phyloP scores from a whole-genome alignment of 2,888 invertebrate genomes.

The Drosophila macrothrix region DNA sequence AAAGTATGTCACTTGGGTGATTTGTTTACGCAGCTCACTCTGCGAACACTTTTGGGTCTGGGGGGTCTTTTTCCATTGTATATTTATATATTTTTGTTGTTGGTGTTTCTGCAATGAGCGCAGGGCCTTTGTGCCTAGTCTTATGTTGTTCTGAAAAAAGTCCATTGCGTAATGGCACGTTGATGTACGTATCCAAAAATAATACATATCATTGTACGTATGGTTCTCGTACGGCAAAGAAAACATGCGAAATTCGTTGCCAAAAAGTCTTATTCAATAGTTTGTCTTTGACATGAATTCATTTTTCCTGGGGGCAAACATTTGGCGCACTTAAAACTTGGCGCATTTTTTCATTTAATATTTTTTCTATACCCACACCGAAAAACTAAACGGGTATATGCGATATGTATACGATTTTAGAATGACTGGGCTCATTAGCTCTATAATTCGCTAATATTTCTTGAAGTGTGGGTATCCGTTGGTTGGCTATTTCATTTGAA shows the following conservation, averaged over 20 bases:
- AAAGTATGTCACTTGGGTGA: conserved; percentile 77
- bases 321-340: conserved; percentile 73
- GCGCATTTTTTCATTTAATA: conserved; percentile 64
- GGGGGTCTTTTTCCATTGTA: conserved; percentile 34
- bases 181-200: conserved; percentile 31
- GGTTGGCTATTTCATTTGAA: conserved; percentile 16
- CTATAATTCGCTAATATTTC: neutral
- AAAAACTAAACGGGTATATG: neutral
- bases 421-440: neutral
- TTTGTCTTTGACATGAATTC: conserved; percentile 80
- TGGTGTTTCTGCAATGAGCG: conserved; percentile 21
- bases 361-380: conserved; percentile 31
- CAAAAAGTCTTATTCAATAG: conserved; percentile 80
- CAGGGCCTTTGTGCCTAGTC: conserved; percentile 38
- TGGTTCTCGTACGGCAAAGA: conserved; percentile 29
- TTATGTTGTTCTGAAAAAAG: conserved; percentile 47
- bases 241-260: conserved; percentile 64
- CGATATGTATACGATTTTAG: neutral
- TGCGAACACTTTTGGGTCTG: conserved; percentile 46
- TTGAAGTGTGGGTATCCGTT: conserved; percentile 23
- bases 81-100: conserved; percentile 15
- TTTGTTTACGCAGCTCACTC: conserved; percentile 76
- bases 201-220: conserved; percentile 22
- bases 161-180: conserved; percentile 64
- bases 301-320: conserved; percentile 68